These are phyloP conservation scores for Drosophila subquinaria DNA, from an alignment of 2,888 invertebrate species.

Conservation along the genomic window DNA sequence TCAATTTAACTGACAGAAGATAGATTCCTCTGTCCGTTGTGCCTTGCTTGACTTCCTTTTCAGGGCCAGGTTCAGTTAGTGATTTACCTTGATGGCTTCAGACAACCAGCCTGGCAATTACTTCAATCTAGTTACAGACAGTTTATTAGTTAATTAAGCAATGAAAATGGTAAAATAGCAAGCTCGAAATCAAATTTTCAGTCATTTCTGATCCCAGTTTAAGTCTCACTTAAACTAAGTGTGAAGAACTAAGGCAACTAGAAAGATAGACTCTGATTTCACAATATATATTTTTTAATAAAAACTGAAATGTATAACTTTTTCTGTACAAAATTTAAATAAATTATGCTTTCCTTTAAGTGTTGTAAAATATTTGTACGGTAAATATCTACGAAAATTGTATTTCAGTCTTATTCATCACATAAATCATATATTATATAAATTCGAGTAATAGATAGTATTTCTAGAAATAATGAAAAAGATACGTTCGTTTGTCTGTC, in stretches of 20 bases:
- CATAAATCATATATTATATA: too few species aligned
- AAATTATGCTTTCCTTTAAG: too few species aligned
- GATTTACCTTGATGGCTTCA: constrained; percentile 36
- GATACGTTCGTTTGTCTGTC: too few species aligned
- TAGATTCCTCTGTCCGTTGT: background rate
- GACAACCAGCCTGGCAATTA: constrained; percentile 14
- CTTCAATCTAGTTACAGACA: constrained; percentile 12
- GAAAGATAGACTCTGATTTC: too few species aligned
- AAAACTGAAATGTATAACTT: too few species aligned
- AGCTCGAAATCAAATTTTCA: background rate
- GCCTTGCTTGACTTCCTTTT: background rate
- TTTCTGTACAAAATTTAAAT: too few species aligned
- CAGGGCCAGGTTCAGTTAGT: background rate
- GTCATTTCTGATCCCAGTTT: background rate
- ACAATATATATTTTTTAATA: too few species aligned
- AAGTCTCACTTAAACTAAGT: background rate
- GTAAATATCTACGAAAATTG: too few species aligned
- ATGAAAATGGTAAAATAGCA: background rate
- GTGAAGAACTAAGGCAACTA: background rate
- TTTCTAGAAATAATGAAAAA: too few species aligned
- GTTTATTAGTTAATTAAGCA: constrained; percentile 14
- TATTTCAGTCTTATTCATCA: too few species aligned
- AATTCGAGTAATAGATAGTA: too few species aligned
- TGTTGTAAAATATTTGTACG: too few species aligned
- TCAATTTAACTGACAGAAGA: background rate